These are phyloP conservation scores for Leptinotarsa lineolata DNA, from an alignment of 1,140 invertebrate genomes.

Conservation along the genomic window DNA sequence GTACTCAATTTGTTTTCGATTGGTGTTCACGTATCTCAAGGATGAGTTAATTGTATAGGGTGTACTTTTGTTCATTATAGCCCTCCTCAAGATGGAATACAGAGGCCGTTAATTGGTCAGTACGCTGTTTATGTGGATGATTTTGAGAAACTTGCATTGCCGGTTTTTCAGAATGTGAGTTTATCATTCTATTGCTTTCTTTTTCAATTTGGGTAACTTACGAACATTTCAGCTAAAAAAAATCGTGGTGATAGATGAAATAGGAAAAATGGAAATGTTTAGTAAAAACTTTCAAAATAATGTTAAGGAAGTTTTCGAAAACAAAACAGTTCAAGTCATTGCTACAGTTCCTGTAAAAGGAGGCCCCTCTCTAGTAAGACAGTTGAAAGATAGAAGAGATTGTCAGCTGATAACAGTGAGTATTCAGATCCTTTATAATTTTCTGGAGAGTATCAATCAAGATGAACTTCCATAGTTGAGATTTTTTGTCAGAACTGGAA, in stretches of 20 bases:
- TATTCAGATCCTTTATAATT: background rate
- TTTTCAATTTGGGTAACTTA: too few relatives aligned
- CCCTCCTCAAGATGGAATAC: background rate
- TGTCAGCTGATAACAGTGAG: constrained; percentile 38
- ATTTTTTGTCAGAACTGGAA: too few relatives aligned
- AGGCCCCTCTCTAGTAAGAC: constrained; percentile 39
- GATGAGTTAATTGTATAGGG: too few relatives aligned
- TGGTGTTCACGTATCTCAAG: too few relatives aligned
- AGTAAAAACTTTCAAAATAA: constrained; percentile 60
- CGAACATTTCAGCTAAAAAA: constrained; percentile 46
- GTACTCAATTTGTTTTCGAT: too few relatives aligned
- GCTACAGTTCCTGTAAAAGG: constrained; percentile 61
- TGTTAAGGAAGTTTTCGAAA: constrained; percentile 54
- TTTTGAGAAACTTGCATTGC: constrained; percentile 63
- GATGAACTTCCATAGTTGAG: too few relatives aligned
- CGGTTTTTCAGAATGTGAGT: constrained; percentile 52
- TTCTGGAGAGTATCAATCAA: too few relatives aligned
- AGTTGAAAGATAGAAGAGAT: constrained; percentile 29
- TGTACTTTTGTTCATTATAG: too few relatives aligned
- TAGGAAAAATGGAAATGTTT: constrained; percentile 72
- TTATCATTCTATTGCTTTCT: constrained; percentile 16
- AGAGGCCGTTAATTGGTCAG: constrained; percentile 58
- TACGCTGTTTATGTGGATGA: constrained; percentile 63
- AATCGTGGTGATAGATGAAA: constrained; percentile 66
- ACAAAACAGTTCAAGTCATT: constrained; percentile 53